Percentiles rank a stretch among this genome's conserved stretches.
These are phyloP conservation scores for Trilocha varians DNA, from an alignment of 2,888 invertebrate genomes.

Conservation along the genomic window DNA sequence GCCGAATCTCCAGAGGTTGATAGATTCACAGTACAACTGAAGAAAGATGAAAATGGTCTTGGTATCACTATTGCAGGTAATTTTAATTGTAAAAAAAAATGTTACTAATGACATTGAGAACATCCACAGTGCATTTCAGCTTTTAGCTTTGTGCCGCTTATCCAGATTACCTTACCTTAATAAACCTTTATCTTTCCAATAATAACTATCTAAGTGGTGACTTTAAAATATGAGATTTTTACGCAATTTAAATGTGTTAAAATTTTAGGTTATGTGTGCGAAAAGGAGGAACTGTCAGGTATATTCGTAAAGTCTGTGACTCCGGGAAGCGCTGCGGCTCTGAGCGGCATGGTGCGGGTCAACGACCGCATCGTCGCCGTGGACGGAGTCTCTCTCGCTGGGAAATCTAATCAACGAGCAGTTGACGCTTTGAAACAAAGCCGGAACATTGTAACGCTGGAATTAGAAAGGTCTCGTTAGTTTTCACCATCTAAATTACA, in stretches of 20 bases:
- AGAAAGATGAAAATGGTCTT: slow-evolving; percentile 93
- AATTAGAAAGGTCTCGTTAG: slow-evolving; percentile 79
- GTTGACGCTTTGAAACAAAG: slow-evolving; percentile 97
- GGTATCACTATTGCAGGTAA: slow-evolving; percentile 94
- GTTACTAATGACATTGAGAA: background rate
- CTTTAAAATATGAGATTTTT: no score
- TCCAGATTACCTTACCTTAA: no score
- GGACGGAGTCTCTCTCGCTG: slow-evolving; percentile 95
- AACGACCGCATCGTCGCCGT: slow-evolving; percentile 99
- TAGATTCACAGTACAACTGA: slow-evolving; percentile 92
- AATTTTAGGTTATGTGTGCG: slow-evolving; percentile 95
- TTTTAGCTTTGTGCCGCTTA: no score
- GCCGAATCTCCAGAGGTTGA: slow-evolving; percentile 92
- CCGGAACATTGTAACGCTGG: slow-evolving; percentile 89
- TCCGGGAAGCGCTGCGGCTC: slow-evolving; percentile 94
- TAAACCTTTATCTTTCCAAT: no score
- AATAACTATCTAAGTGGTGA: no score
- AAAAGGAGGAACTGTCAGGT: slow-evolving; percentile 98
- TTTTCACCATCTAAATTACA: background rate
- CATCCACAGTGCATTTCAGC: no score
- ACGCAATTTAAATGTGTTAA: no score
- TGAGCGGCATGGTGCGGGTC: slow-evolving; percentile 93
- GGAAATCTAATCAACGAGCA: slow-evolving; percentile 97
- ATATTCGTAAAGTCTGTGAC: slow-evolving; percentile 99
- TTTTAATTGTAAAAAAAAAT: slow-evolving; percentile 1